These are phyloP conservation scores for Marmota monax DNA, from an alignment of 2,113 vertebrate genomes.

Conservation along the genomic window DNA sequence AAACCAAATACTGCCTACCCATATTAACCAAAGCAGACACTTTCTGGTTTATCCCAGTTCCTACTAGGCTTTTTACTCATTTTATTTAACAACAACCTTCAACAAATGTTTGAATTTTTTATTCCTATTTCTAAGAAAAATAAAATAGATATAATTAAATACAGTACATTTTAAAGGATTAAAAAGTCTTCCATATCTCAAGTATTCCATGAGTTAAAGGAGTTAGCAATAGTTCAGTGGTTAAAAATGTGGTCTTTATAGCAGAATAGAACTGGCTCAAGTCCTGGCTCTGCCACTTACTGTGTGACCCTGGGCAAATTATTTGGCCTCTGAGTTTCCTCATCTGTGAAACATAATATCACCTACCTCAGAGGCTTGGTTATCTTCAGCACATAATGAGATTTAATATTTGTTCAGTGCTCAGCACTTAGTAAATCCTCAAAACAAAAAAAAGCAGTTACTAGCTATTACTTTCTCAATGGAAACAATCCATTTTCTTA, in stretches of 20 bases:
- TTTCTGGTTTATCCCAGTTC: neutral
- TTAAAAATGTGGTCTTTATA: neutral
- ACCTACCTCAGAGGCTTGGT: neutral
- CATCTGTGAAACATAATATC: neutral
- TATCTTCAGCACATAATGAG: neutral
- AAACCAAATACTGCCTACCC: neutral
- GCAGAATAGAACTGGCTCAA: neutral
- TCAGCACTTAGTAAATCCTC: neutral
- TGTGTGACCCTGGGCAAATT: neutral
- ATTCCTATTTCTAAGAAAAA: slow-evolving; percentile 56
- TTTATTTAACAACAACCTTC: slow-evolving; percentile 50
- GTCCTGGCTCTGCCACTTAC: slow-evolving; percentile 8
- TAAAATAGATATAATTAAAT: neutral
- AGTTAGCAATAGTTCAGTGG: neutral
- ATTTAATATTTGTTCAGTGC: neutral
- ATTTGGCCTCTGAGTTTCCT: neutral
- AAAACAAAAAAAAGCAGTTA: neutral
- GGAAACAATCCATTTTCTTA: neutral
- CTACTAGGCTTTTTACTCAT: slow-evolving; percentile 6
- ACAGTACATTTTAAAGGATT: neutral
- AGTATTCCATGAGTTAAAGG: neutral
- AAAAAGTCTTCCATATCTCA: neutral
- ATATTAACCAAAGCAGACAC: neutral
- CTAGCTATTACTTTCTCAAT: neutral
- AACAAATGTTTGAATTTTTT: slow-evolving; percentile 25